Evolutionary conservation across 2,888 invertebrate genomes (phyloP).

Genomic region (Acleris laterana): DNA sequence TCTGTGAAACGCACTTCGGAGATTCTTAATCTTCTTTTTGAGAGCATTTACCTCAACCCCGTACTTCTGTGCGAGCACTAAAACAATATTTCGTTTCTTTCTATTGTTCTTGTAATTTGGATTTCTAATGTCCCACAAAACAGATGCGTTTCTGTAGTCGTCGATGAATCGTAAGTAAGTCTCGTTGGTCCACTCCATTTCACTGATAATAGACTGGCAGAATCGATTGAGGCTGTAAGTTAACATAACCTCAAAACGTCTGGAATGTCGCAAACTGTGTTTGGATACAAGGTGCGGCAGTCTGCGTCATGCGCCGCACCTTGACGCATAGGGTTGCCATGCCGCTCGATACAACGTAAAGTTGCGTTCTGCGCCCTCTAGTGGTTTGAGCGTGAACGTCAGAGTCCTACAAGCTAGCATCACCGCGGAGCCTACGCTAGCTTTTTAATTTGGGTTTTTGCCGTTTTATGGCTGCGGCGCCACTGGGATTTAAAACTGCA

Average conservation of each 20-base stretch:
- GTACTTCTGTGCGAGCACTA: constrained; percentile 23
- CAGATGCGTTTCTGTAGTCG: constrained; percentile 25
- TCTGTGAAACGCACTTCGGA: constrained; percentile 30
- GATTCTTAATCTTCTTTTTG: constrained; percentile 34
- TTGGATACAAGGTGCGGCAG: constrained; percentile 30
- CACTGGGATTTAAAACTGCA: too few species aligned
- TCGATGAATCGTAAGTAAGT: constrained; percentile 27
- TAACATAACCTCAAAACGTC: constrained; percentile 25
- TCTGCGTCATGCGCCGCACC: constrained; percentile 30
- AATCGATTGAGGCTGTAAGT: constrained; percentile 2
- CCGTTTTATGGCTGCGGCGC: too few species aligned
- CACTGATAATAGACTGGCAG: constrained; percentile 7
- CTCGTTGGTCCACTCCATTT: constrained; percentile 31
- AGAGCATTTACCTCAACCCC: constrained; percentile 21
- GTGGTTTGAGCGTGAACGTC: neutral
- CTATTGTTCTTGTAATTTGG: constrained; percentile 28
- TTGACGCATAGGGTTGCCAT: constrained; percentile 21
- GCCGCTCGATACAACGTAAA: constrained; percentile 10
- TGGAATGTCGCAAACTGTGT: constrained; percentile 15
- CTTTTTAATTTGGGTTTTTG: too few species aligned
- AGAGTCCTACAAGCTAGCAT: neutral
- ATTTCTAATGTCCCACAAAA: constrained; percentile 29
- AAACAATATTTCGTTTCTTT: constrained; percentile 26
- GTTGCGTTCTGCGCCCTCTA: constrained; percentile 9
- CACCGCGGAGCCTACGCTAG: neutral